phyloP scores from a whole-genome alignment of 2,113 vertebrate species.

The Chamaea fasciata region DNA sequence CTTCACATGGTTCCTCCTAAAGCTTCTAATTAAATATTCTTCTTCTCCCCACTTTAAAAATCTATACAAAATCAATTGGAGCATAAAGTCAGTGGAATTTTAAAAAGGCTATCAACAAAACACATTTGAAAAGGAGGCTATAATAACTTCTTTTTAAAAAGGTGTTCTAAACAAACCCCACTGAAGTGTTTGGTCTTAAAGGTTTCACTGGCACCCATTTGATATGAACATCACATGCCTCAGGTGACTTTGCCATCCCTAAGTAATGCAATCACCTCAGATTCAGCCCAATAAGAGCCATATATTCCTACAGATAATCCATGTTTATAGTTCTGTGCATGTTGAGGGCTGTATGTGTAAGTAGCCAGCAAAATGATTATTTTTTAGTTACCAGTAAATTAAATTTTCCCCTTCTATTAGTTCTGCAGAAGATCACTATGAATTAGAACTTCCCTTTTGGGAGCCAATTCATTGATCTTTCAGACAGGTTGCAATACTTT shows the following conservation, averaged over 20 bases:
- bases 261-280: not conserved
- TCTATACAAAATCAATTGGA: not conserved
- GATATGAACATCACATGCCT: not conserved
- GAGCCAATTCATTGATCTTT: slow-evolving; percentile 18
- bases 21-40: slow-evolving; percentile 5
- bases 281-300: not conserved
- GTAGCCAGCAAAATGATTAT: not conserved
- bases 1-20: not conserved
- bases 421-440: not conserved
- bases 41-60: not conserved
- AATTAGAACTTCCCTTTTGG: slow-evolving; percentile 19
- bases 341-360: not conserved
- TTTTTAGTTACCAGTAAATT: slow-evolving; percentile 28
- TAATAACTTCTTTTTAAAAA: not conserved
- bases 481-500: not conserved
- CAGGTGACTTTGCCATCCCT: not conserved
- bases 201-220: not conserved
- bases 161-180: not conserved
- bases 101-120: not conserved
- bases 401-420: slow-evolving; percentile 7
- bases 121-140: not conserved
- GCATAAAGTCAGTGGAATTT: not conserved
- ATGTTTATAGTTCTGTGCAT: not conserved
- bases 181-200: not conserved
- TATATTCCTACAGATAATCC: not conserved